Conservation (phyloP, 1,140 invertebrate genomes). For the Pseudomyrmex sp. region DNA sequence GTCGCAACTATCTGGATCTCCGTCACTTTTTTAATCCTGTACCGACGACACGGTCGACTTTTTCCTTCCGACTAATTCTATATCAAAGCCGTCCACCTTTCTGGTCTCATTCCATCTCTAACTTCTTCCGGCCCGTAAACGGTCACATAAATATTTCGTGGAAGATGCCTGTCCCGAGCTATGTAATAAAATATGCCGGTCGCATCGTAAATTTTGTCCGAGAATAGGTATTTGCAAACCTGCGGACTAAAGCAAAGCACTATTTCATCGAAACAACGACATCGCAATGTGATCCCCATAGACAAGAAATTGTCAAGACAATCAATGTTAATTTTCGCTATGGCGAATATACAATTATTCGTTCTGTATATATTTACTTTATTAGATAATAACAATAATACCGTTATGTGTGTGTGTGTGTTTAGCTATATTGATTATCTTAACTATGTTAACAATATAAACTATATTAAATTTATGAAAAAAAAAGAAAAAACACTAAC, state of each 20-base stretch:
- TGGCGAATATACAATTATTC: background rate
- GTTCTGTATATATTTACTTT: background rate
- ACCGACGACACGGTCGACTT: background rate
- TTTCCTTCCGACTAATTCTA: conserved; percentile 45
- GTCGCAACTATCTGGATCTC: conserved; percentile 28
- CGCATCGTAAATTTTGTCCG: conserved; percentile 80
- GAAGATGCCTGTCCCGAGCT: conserved; percentile 79
- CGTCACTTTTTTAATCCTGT: conserved; percentile 43
- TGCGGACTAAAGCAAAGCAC: conserved; percentile 27
- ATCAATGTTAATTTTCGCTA: background rate
- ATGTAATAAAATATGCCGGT: conserved; percentile 82
- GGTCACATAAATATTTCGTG: conserved; percentile 81
- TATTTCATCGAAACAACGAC: conserved; percentile 50
- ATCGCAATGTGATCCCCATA: conserved; percentile 25
- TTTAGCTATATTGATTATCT: background rate
- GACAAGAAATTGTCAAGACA: conserved; percentile 2
- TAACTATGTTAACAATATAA: background rate
- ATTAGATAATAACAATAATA: background rate
- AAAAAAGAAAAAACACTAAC: background rate
- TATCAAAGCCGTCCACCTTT: background rate
- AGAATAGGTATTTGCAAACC: conserved; percentile 76
- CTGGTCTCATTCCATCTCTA: background rate
- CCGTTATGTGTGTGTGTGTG: too few species aligned
- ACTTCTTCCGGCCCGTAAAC: conserved; percentile 56
- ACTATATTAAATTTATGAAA: background rate